Base-by-base conservation (phyloP, 2,113 vertebrate genomes). In the Hiodon tergisus region DNA sequence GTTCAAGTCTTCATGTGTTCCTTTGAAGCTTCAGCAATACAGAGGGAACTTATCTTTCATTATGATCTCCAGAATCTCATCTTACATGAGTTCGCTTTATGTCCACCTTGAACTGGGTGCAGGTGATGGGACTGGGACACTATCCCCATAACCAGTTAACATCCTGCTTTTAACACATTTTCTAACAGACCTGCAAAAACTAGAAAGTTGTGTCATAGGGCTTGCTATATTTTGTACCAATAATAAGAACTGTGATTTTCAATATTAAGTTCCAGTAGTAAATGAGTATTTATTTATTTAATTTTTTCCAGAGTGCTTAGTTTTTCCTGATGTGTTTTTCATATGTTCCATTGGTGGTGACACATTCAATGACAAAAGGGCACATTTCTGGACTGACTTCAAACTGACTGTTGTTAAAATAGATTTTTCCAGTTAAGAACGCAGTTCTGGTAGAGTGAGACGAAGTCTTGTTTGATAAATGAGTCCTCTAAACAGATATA, bases 391-490 rank as follows among this genome's bases (percentile, higher is more conserved):
- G 11, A 66, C 61, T 48, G 14, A 8, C 17, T 63, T 17, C 5
- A 17, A 16, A 66, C 10, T 66, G 31, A 6, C 7, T 66, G 13
- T 2, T 66, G 3, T 48, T 66, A 10, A 66, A 48, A 47, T 11
- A 47, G 46, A 47, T 11, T 66, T 48, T 16, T 46, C 4, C 8
- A 11, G 8, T 66, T 8, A 48, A 47, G 46, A 16, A 47, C 55
- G n/a, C 14, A 9, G 60, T 4, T 8, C 48, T 62, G 61, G 66
- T 67, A 66, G 46, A 13, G 16, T 52, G 54, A 31, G 62, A 51
- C 65, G 46, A 46, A 8, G 17, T 51, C 69, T 75, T 17, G 17
- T 17, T 78, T 78, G 74, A 77, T 85, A 87, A 85, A 85, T 81
- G 79, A 82, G 81, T 65, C 69, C 76, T 78, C 62, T 4, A 2